phyloP scores from a whole-genome alignment of 2,888 invertebrate species.

The Pardosa pseudoannulata region DNA sequence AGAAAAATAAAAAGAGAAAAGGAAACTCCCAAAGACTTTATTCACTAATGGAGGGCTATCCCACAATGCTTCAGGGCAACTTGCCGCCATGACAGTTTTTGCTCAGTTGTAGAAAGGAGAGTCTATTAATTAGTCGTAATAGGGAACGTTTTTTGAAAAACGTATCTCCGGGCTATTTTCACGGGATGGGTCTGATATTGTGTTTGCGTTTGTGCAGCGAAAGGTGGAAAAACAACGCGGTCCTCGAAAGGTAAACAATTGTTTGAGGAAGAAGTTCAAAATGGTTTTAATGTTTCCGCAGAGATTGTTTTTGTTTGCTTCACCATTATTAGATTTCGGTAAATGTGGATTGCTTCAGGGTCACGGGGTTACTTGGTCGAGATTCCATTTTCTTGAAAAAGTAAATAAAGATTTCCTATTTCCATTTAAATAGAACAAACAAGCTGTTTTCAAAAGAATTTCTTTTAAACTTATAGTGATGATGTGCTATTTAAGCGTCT shows the following conservation, averaged over 20 bases:
- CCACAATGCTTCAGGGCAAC: constrained; percentile 65
- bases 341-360: background rate
- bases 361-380: background rate
- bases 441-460: too few species aligned
- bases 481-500: too few species aligned
- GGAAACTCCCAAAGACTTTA: constrained; percentile 63
- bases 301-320: background rate
- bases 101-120: constrained; percentile 44
- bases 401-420: too few species aligned
- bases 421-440: too few species aligned
- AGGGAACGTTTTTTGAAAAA: constrained; percentile 66
- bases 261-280: too few species aligned
- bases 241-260: background rate
- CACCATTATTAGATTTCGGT: background rate
- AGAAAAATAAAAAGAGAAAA: too few species aligned
- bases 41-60: constrained; percentile 70
- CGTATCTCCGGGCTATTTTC: constrained; percentile 46
- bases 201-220: background rate
- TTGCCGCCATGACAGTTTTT: constrained; percentile 67
- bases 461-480: too few species aligned
- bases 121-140: constrained; percentile 62
- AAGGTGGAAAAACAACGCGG: background rate
- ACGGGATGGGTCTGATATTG: constrained; percentile 1
- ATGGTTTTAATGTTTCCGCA: too few species aligned
- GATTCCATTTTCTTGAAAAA: too few species aligned